Conservation (phyloP, 2,888 invertebrate species). For the Scrobipalpa atriplicella region DNA sequence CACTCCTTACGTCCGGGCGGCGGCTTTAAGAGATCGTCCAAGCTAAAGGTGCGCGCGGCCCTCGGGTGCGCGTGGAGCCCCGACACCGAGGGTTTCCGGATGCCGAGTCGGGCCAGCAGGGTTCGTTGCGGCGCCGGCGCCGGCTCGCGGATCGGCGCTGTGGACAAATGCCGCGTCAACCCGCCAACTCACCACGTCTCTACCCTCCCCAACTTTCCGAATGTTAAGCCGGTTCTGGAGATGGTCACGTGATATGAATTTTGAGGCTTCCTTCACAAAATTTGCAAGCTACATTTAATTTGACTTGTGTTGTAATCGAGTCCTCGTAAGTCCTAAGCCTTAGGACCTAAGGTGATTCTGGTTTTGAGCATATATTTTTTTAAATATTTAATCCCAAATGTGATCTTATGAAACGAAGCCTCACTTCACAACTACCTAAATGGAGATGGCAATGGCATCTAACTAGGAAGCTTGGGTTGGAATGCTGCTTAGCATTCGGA, state of each 20-base stretch:
- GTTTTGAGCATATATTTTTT: too few species aligned
- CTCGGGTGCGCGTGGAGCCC: conserved; percentile 88
- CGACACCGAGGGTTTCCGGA: conserved; percentile 93
- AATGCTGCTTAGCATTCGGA: conserved; percentile 23
- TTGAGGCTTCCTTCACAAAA: conserved; percentile 16
- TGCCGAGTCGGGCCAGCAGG: conserved; percentile 92
- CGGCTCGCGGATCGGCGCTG: conserved; percentile 71
- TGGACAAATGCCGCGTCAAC: conserved; percentile 80
- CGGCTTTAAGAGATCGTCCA: conserved; percentile 94
- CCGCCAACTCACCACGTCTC: conserved; percentile 33
- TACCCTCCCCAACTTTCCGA: conserved; percentile 24
- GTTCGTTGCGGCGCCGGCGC: conserved; percentile 81
- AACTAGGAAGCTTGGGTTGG: conserved; percentile 21
- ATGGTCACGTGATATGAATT: conserved; percentile 12
- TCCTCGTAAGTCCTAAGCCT: too few species aligned
- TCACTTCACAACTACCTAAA: conserved; percentile 6
- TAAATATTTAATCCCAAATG: too few species aligned
- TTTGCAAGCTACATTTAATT: neutral
- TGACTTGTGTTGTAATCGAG: too few species aligned
- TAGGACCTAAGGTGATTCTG: too few species aligned
- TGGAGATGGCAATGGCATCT: conserved; percentile 20
- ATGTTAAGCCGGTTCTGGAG: conserved; percentile 24
- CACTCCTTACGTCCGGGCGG: conserved; percentile 90
- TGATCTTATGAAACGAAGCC: conserved; percentile 15
- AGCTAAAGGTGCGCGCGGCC: conserved; percentile 92